Base-by-base conservation (phyloP, 1,140 invertebrate genomes). In the Wiebesia pumilae region DNA sequence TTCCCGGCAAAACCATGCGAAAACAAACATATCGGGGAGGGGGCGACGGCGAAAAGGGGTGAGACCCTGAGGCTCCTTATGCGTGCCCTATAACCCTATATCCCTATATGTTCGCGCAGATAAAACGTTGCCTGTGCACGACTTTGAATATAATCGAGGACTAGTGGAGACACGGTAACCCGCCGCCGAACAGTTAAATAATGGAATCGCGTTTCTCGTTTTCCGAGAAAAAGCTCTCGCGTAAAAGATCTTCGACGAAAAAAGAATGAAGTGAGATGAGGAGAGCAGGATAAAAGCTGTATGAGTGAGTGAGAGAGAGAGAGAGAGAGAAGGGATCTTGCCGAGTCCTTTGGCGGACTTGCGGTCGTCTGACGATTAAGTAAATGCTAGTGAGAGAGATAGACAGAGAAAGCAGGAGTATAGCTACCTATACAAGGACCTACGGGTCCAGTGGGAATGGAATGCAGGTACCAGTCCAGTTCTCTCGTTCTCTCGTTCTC, bases 401-500 rank as follows among this genome's bases (percentile, higher is more conserved):
- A 81, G 51, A 81, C 30, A 85, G 58, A 84, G 65, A 58, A 38
- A 84, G 54, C 78, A 83, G 85, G 88, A 90, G 89, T 90, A 91
- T 90, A 89, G 88, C 90, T 89, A 91, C 90, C 92, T 93, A 93
- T 93, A 94, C 91, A 93, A 93, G 92, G 92, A 93, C 91, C 92
- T 93, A 91, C 91, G 90, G 90, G 92, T 90, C 91, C 93, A 94
- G 93, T 94, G 93, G 93, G 93, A 94, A 93, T 93, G 93, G 93
- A 94, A 94, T 94, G 93, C 93, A 93, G 93, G 92, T 94, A 93
- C 92, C 90, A 92, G 92, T 91, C 90, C 91, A 91, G 91, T 92
- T 54, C 51, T 43, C 40, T 30, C 90, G 89, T 87, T 35, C 78
- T 38, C 90, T 87, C 89, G 87, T 88, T 83, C 86, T 88, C 88